A percentile compares a stretch with the other conserved stretches of the same genome.
These are phyloP conservation scores for Drosophila rufa DNA, from an alignment of 1,140 invertebrate species.

Conservation along the genomic window DNA sequence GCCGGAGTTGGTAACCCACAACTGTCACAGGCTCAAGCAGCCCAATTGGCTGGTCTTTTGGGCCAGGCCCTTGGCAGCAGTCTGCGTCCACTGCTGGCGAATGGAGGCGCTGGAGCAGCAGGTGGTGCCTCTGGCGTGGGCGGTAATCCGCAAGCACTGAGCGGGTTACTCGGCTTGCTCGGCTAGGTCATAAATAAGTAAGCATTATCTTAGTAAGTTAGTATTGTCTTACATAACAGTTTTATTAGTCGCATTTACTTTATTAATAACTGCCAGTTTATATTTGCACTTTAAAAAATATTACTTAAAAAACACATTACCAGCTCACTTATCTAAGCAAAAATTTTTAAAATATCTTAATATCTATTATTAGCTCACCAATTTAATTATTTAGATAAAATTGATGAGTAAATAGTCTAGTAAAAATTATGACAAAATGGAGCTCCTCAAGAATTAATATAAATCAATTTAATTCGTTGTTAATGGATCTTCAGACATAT, in stretches of 20 bases:
- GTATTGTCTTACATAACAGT: conserved; percentile 19
- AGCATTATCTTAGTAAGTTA: conserved; percentile 32
- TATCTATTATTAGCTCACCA: background rate
- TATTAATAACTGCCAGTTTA: background rate
- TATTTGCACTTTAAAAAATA: background rate
- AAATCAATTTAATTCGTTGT: background rate
- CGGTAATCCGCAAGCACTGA: conserved; percentile 54
- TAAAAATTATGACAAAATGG: background rate
- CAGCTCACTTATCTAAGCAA: no score
- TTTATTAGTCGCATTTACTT: background rate
- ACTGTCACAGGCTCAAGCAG: conserved; percentile 53
- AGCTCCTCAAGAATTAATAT: background rate
- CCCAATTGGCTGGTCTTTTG: conserved; percentile 61
- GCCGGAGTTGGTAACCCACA: conserved; percentile 34
- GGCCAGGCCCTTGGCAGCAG: conserved; percentile 71
- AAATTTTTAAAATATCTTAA: no score
- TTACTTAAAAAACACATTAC: background rate
- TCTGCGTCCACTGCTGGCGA: conserved; percentile 61
- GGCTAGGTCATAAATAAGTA: conserved; percentile 29
- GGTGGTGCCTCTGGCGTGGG: conserved; percentile 9
- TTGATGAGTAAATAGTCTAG: no score
- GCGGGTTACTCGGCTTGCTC: conserved; percentile 48
- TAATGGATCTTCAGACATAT: no score
- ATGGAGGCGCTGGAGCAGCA: conserved; percentile 43
- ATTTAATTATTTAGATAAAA: background rate